Conservation (phyloP, 2,888 invertebrate species). For the Thereva nobilitata region DNA sequence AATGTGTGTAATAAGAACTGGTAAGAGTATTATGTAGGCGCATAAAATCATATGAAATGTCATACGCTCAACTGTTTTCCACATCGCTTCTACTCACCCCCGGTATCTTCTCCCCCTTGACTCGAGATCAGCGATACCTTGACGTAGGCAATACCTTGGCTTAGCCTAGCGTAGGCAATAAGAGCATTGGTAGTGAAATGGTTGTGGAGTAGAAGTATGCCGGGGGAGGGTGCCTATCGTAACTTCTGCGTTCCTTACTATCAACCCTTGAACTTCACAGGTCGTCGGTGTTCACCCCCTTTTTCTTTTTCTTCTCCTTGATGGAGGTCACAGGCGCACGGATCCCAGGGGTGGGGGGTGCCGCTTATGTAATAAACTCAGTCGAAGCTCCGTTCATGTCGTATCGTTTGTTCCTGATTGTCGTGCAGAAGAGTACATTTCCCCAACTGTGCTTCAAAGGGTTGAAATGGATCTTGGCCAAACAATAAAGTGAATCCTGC, state of each 20-base stretch:
- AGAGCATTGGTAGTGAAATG: too few relatives aligned
- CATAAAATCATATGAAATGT: slow-evolving; percentile 22
- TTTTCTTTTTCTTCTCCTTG: slow-evolving; percentile 1
- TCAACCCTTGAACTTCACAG: slow-evolving; percentile 18
- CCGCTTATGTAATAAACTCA: slow-evolving; percentile 19
- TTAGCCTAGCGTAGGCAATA: too few relatives aligned
- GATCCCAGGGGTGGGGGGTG: too few relatives aligned
- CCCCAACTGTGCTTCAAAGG: slow-evolving; percentile 1
- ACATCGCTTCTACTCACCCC: not conserved
- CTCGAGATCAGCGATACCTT: not conserved
- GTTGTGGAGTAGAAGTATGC: too few relatives aligned
- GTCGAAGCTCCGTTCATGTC: slow-evolving; percentile 9
- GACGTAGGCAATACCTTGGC: too few relatives aligned
- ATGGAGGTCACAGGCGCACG: not conserved
- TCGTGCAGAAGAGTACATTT: not conserved
- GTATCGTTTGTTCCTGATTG: not conserved
- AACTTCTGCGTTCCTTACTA: slow-evolving; percentile 6
- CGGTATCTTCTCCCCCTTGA: not conserved
- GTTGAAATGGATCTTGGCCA: slow-evolving; percentile 17
- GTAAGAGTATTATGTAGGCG: slow-evolving; percentile 2
- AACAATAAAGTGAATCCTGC: slow-evolving; percentile 14
- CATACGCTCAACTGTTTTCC: slow-evolving; percentile 12
- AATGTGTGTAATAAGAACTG: not conserved
- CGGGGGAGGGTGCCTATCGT: not conserved
- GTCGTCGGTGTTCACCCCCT: not conserved